These are phyloP conservation scores for Limnephilus lunatus DNA, from an alignment of 2,888 invertebrate genomes.

Conservation along the genomic window DNA sequence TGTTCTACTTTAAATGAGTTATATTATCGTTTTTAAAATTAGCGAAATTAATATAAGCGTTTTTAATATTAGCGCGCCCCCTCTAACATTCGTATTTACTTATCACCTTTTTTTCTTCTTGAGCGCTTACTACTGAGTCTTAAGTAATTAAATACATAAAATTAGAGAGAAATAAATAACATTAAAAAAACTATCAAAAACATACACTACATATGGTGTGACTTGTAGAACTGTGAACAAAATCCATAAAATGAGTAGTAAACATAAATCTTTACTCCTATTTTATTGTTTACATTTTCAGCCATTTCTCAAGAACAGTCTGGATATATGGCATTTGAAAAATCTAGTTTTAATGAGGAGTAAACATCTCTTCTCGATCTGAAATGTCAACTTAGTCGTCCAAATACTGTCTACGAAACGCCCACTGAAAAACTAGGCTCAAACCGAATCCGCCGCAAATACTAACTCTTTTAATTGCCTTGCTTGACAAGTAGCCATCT, in stretches of 20 bases:
- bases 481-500: constrained; percentile 63
- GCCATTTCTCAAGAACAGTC: neutral
- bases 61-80: no score
- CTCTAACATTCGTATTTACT: no score
- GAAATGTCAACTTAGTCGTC: neutral
- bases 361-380: neutral
- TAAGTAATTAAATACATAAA: neutral
- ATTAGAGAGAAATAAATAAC: neutral
- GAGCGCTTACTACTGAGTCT: no score
- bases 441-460: constrained; percentile 30
- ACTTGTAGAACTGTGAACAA: neutral
- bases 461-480: constrained; percentile 60
- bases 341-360: neutral
- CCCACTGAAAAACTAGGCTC: constrained; percentile 34
- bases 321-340: neutral
- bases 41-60: no score
- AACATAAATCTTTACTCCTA: neutral
- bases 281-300: no score
- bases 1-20: no score
- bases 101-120: no score
- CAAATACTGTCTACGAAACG: neutral
- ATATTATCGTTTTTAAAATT: no score
- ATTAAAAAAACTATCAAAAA: neutral
- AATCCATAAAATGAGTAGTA: neutral
- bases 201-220: neutral